Evolutionary conservation across 53 echinoderm and acorn worm genomes (phyloP).

Genomic region (Temnopleurus reevesii): DNA sequence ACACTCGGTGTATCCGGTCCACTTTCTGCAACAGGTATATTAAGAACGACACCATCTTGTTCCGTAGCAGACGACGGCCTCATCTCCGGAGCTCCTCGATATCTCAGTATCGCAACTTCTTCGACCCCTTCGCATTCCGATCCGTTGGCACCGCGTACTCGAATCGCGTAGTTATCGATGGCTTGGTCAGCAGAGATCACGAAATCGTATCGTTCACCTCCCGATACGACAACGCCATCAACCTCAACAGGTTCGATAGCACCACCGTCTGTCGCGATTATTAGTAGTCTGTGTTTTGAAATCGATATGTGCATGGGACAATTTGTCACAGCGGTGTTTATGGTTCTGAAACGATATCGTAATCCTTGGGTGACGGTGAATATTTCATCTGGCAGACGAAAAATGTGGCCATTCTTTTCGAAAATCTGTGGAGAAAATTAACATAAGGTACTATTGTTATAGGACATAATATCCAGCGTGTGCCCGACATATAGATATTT

Average conservation of each 20-base stretch:
- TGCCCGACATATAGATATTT: no score
- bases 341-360: slow-evolving; percentile 80
- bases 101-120: slow-evolving; percentile 73
- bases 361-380: slow-evolving; percentile 63
- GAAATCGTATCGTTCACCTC: slow-evolving; percentile 90
- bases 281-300: slow-evolving; percentile 70
- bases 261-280: slow-evolving; percentile 82
- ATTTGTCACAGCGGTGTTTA: slow-evolving; percentile 91
- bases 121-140: slow-evolving; percentile 69
- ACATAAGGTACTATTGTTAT: no score
- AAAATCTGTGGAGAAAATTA: slow-evolving; percentile 11
- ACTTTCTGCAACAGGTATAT: not conserved
- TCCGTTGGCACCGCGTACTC: slow-evolving; percentile 64
- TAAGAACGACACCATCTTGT: slow-evolving; percentile 7
- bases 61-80: not conserved
- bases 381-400: not conserved
- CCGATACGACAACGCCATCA: slow-evolving; percentile 74
- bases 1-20: not conserved
- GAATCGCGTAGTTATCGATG: slow-evolving; percentile 85
- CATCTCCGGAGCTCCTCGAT: slow-evolving; percentile 53
- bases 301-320: slow-evolving; percentile 83
- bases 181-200: slow-evolving; percentile 72
- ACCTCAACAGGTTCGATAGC: slow-evolving; percentile 62
- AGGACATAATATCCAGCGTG: no score
- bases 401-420: not conserved